A percentile compares a stretch with the other conserved stretches of the same genome.
phyloP scores from a whole-genome alignment of 2,797 vertebrate species.

The Lutjanus campechanus region DNA sequence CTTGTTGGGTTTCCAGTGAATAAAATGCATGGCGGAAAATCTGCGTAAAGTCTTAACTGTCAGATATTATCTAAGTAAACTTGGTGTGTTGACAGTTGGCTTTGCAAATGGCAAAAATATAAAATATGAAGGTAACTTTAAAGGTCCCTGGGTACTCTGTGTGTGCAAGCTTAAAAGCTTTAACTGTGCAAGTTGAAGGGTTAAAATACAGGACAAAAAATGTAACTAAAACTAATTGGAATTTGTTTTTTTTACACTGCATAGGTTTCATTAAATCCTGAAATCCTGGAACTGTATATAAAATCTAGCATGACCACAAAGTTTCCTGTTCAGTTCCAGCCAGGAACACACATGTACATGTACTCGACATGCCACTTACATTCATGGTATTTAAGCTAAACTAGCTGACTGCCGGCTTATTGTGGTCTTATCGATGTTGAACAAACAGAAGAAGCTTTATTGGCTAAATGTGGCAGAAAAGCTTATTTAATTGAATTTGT shows the following conservation, averaged over 20 bases:
- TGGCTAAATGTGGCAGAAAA: too few relatives aligned
- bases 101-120: conserved; percentile 4
- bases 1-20: neutral
- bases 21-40: neutral
- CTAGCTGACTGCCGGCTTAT: neutral
- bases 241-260: too few relatives aligned
- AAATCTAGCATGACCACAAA: neutral
- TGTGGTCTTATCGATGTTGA: neutral
- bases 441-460: neutral
- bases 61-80: conserved; percentile 4
- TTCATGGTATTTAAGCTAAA: neutral
- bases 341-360: too few relatives aligned
- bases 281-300: too few relatives aligned
- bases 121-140: neutral
- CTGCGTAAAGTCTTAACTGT: neutral
- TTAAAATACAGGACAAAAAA: neutral
- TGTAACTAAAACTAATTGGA: neutral
- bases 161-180: neutral
- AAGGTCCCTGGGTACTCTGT: neutral
- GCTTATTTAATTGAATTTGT: too few relatives aligned
- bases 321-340: too few relatives aligned
- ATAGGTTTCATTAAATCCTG: too few relatives aligned
- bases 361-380: too few relatives aligned
- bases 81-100: neutral
- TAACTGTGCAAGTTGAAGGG: neutral